Conservation (phyloP, 2,113 vertebrate genomes). For the Gadus macrocephalus region DNA sequence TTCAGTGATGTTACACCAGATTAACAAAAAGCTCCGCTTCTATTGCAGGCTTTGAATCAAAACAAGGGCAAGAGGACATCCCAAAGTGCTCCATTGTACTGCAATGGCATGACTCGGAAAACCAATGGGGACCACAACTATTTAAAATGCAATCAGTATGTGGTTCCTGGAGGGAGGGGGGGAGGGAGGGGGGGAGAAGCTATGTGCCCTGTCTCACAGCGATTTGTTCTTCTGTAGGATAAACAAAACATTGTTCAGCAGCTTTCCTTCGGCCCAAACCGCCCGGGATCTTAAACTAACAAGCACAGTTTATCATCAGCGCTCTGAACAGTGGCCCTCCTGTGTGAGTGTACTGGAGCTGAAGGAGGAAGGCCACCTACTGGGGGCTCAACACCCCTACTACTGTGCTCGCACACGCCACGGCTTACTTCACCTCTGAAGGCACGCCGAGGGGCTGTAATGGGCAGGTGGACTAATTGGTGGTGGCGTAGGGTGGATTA, state of each 20-base stretch:
- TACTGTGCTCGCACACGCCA: not conserved
- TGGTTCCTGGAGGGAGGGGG: constrained; percentile 18
- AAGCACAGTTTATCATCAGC: constrained; percentile 6
- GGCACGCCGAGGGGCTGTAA: constrained; percentile 21
- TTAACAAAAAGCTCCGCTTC: no score
- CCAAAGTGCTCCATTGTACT: constrained; percentile 22
- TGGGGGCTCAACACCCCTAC: no score
- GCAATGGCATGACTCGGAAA: constrained; percentile 7
- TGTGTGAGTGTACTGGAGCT: constrained; percentile 2
- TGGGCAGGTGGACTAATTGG: constrained; percentile 30
- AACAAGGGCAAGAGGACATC: constrained; percentile 4
- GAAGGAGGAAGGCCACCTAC: not conserved
- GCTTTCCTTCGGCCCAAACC: not conserved
- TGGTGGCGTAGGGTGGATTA: not conserved
- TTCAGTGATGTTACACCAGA: no score
- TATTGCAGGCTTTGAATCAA: no score
- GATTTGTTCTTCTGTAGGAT: constrained; percentile 3
- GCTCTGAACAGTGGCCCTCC: not conserved
- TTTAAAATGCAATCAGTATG: constrained; percentile 43
- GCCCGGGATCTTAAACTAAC: not conserved
- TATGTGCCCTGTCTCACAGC: constrained; percentile 4
- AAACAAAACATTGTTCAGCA: constrained; percentile 19
- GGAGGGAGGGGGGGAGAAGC: not conserved
- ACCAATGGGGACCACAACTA: constrained; percentile 30
- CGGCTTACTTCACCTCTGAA: constrained; percentile 17